These are phyloP conservation scores for Cossypha caffra DNA, from an alignment of 2,797 vertebrate species.

Conservation along the genomic window DNA sequence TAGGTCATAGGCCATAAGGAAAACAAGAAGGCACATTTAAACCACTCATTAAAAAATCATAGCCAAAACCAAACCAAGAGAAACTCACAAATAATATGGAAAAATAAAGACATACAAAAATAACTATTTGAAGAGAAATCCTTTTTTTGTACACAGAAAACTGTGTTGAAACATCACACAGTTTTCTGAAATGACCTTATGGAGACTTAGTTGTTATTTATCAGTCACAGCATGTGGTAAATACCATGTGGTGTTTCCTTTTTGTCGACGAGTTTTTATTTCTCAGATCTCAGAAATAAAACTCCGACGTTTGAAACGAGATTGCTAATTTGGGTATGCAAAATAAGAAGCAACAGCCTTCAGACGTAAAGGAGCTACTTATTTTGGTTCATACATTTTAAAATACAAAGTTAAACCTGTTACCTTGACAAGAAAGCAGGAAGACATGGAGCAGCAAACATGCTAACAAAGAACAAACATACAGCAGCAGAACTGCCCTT, in stretches of 20 bases:
- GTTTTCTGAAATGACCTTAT: constrained; percentile 40
- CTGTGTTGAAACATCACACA: not conserved
- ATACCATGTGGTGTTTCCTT: not conserved
- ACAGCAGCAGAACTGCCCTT: not conserved
- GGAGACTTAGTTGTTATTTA: not conserved
- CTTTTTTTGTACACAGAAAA: constrained; percentile 40
- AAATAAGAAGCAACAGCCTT: not conserved
- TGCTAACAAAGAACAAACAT: not conserved
- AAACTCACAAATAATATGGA: constrained; percentile 78
- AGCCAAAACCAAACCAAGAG: constrained; percentile 79
- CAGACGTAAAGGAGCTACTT: not conserved
- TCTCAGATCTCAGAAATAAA: constrained; percentile 11
- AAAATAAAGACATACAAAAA: constrained; percentile 76
- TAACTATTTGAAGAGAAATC: constrained; percentile 54
- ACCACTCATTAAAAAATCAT: constrained; percentile 79
- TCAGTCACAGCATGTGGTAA: not conserved
- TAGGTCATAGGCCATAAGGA: constrained; percentile 84
- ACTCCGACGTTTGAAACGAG: not conserved
- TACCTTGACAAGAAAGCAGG: constrained; percentile 15
- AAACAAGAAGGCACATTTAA: constrained; percentile 89
- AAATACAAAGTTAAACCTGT: not conserved
- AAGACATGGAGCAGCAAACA: not conserved
- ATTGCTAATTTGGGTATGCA: not conserved
- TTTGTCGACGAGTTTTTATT: not conserved
- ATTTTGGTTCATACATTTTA: not conserved